phyloP scores from a whole-genome alignment of 2,888 invertebrate genomes.

The Sylvicola cinctus region DNA sequence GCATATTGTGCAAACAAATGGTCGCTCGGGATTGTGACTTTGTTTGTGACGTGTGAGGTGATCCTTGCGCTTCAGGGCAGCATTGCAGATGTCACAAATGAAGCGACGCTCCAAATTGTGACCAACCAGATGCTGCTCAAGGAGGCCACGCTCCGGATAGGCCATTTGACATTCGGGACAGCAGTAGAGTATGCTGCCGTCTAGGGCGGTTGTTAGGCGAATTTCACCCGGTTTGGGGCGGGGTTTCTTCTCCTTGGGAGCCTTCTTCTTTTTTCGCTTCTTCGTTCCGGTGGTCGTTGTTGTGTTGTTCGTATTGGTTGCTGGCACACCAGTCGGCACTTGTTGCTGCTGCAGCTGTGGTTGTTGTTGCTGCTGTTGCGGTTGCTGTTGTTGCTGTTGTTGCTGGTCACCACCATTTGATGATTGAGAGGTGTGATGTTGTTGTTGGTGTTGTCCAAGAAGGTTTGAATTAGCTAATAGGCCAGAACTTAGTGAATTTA shows the following conservation, averaged over 20 bases:
- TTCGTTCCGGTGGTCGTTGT: constrained; percentile 25
- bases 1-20: constrained; percentile 70
- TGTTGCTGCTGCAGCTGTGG: constrained; percentile 24
- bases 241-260: constrained; percentile 57
- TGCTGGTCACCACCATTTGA: constrained; percentile 10
- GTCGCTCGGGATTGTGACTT: constrained; percentile 73
- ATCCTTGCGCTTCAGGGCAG: constrained; percentile 70
- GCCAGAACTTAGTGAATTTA: constrained; percentile 6
- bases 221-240: constrained; percentile 39
- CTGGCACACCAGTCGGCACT: constrained; percentile 15
- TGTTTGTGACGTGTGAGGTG: constrained; percentile 72
- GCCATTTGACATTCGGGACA: constrained; percentile 83
- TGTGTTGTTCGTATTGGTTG: constrained; percentile 15
- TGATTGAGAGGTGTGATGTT: neutral
- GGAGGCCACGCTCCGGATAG: constrained; percentile 61
- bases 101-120: constrained; percentile 70
- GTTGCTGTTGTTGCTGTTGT: neutral
- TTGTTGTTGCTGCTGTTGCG: constrained; percentile 4
- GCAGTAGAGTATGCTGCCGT: constrained; percentile 68
- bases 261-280: constrained; percentile 28
- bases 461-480: constrained; percentile 5
- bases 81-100: constrained; percentile 77
- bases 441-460: constrained; percentile 2
- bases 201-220: constrained; percentile 37
- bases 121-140: constrained; percentile 71